Evolutionary conservation across 2,113 vertebrate genomes (phyloP), one percentile per base, ranked within the genome.

Genomic region (Callithrix jacchus): DNA sequence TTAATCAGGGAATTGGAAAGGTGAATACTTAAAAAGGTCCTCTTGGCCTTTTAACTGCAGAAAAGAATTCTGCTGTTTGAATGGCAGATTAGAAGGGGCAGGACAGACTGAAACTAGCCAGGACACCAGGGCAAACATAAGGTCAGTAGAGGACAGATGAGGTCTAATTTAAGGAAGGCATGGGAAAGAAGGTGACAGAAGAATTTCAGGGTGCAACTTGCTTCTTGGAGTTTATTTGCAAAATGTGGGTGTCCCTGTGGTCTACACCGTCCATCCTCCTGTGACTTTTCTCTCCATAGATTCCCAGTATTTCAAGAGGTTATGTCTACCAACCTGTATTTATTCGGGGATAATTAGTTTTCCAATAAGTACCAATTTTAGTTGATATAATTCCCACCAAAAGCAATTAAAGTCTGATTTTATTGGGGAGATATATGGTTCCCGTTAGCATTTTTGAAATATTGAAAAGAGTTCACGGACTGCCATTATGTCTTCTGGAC

Each of bases 351-450:
- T 92, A 92, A 96, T 97, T 90, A 81, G 87, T 87, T 97, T 97
- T 97, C 96, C 96, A 97, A 96, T 97, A 97, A 97, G 95, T 89
- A 92, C 35, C 30, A 23, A 88, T 95, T 97, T 97, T 90, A 96
- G 87, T 97, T 97, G 94, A 87, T 92, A 87, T 85, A 92, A 95
- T 97, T 97, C 92, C 96, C 95, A 97, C 92, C 90, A 90, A 96
- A 97, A 95, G 94, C 95, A 95, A 97, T 97, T 97, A 95, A 92
- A 90, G 87, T 94, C 90, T 93, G 61, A 95, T 84, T 97, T 97
- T 97, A 95, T 82, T 92, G 95, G 82, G 85, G 84, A 93, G 94
- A 96, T 96, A 93, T 81, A 90, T 86, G 93, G 85, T 97, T 98
- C 95, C 93, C 2, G 0, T 96, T 95, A 97, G 47, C 83, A 93